Percentiles rank a stretch among this genome's conserved stretches.
Evolutionary conservation across 2,113 vertebrate species (phyloP).

Genomic region (Hypomesus transpacificus): DNA sequence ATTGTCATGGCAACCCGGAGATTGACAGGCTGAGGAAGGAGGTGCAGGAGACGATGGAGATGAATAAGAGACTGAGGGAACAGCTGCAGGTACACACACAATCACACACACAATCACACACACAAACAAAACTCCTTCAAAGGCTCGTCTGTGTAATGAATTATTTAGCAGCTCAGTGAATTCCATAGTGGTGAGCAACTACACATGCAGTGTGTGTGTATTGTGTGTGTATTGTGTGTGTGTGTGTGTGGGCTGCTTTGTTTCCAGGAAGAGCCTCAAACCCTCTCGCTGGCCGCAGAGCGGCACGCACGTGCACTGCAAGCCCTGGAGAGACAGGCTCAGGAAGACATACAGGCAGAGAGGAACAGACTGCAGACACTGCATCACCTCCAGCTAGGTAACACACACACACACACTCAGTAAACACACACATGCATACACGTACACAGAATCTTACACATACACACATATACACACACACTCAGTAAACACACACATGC

Average conservation of each 20-base stretch:
- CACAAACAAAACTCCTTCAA: constrained; percentile 12
- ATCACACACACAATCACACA: neutral
- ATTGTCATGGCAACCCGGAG: constrained; percentile 71
- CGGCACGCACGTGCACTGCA: constrained; percentile 78
- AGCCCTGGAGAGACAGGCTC: constrained; percentile 77
- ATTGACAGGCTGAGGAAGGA: constrained; percentile 78
- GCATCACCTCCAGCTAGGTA: constrained; percentile 84
- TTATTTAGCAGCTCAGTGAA: constrained; percentile 44
- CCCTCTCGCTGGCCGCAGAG: constrained; percentile 73
- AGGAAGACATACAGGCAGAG: constrained; percentile 79
- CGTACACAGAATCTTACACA: neutral
- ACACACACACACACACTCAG: constrained; percentile 18
- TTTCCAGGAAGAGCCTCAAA: constrained; percentile 73
- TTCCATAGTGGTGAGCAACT: constrained; percentile 13
- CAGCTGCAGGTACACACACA: constrained; percentile 77
- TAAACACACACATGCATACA: constrained; percentile 18
- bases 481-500: too few species aligned
- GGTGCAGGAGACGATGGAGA: constrained; percentile 77
- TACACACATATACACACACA: too few species aligned
- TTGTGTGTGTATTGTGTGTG: constrained; percentile 2
- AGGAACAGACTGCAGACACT: constrained; percentile 77
- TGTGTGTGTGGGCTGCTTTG: constrained; percentile 9
- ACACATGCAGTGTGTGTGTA: neutral
- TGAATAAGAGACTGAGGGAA: constrained; percentile 77
- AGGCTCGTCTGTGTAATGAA: constrained; percentile 46